phyloP scores from a whole-genome alignment of 2,888 invertebrate species.

The Linnaemya tessellans region DNA sequence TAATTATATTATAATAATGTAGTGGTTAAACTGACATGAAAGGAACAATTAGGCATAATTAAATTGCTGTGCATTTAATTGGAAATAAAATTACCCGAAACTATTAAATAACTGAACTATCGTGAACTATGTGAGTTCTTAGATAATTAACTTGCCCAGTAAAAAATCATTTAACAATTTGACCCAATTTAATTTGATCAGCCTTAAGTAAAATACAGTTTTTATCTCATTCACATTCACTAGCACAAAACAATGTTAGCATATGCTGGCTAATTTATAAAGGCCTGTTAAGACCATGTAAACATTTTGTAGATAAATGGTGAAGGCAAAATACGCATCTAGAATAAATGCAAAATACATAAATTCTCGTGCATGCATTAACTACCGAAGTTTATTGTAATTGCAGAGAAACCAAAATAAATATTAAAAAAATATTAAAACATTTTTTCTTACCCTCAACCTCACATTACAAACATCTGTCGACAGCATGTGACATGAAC shows the following conservation, averaged over 20 bases:
- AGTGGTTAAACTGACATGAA: conserved; percentile 35
- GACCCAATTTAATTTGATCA: not conserved
- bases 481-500: conserved; percentile 62
- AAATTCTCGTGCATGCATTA: conserved; percentile 61
- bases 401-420: conserved; percentile 39
- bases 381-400: conserved; percentile 67
- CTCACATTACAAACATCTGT: conserved; percentile 69
- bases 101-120: not conserved
- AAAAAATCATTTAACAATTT: not conserved
- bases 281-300: conserved; percentile 35
- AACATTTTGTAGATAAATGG: conserved; percentile 49
- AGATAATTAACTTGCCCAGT: too few species aligned
- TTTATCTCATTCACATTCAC: not conserved
- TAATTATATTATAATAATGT: conserved; percentile 45
- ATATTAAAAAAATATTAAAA: not conserved
- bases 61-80: conserved; percentile 7
- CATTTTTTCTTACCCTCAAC: conserved; percentile 58
- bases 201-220: not conserved
- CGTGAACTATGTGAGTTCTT: too few species aligned
- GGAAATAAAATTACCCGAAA: not conserved
- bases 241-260: not conserved
- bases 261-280: not conserved
- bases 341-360: conserved; percentile 32
- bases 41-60: not conserved
- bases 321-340: conserved; percentile 12